Evolutionary conservation across 2,113 vertebrate species (phyloP), one percentile per base, ranked within the genome.

Genomic region (Neodontobutis hainanensis): DNA sequence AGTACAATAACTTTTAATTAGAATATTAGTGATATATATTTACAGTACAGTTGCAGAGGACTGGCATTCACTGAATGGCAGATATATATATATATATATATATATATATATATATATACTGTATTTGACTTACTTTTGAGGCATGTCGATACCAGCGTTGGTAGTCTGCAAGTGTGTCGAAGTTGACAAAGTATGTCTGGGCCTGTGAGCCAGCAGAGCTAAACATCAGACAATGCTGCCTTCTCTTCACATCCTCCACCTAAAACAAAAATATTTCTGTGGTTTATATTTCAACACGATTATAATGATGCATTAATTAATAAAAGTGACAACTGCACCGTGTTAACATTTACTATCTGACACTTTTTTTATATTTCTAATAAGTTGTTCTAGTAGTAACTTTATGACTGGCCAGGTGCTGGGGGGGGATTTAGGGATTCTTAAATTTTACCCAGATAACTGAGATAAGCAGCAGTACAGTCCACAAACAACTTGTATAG

Each of bases 141-240:
- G 96, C 96, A 40, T 97, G 95, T 15, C 97, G 95, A 63, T 96
- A 91, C 97, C 96, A 99, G 42, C 96, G 90, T 86, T 97, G 96
- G 83, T 92, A 96, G 74, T 99, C 95, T 0, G 93, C 83, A 50
- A 94, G 85, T 0, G 95, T 95, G 87, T 96, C 95, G 68, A 98
- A 99, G 89, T 94, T 96, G 65, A 99, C 74, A 0, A 95, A 96
- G 88, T 97, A 99, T 0, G 95, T 97, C 61, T 97, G 96, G 46
- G 94, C 94, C 63, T 96, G 97, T 8, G 95, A 92, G 68, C 96
- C 96, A 0, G 95, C 94, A 0, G 96, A 97, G 80, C 93, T 96
- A 90, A 99, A 97, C 70, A 94, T 94, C 44, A 99, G 93, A 0
- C 95, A 95, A 78, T 95, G 89, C 50, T 95, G 95, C 44, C 95